Base-by-base conservation (phyloP, 2,888 invertebrate genomes). In the Plebejus anna region DNA sequence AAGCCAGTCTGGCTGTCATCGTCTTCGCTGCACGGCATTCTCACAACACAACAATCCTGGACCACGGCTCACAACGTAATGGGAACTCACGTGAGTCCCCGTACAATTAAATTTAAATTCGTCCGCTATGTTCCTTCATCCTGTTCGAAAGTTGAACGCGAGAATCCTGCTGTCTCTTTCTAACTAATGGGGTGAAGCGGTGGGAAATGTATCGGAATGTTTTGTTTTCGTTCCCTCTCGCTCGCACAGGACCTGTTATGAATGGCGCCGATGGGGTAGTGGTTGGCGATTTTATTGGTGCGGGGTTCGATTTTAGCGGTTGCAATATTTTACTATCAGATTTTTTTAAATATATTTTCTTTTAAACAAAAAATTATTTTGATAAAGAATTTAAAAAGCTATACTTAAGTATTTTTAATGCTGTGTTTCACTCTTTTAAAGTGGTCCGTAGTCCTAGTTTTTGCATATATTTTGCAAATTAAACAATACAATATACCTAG, bases 1-100 rank as follows among this genome's bases (percentile, higher is more conserved):
- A 90, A 94, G 79, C 92, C 93, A 72, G 88, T 89, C 79, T 92
- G 93, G 71, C 94, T 93, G 78, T 95, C 95, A 81, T 94, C 95
- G 85, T 95, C 95, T 80, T 95, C 96, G 89, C 95, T 95, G 82
- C 94, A 95, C 82, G 95, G 95, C 95, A 96, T 95, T 84, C 82
- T 79, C 59, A 70, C 70, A 36, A 78, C 80, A 80, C 79, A 86
- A 85, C 87, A 79, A 22, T 80, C 77, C 87, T 77, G 80, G 76
- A 79, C 84, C 82, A 81, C 81, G 83, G 79, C 81, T 79, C 79
- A 81, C 80, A 82, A 84, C 84, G 80, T 84, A 76, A 76, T 89
- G 87, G 82, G 78, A 85, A 83, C 84, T 82, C 78, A 80, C 82
- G 79, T 84, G 84, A 83, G 81, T 85, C 85, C 84, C 82, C 84